These are phyloP conservation scores for Cydia strobilella DNA, from an alignment of 1,140 invertebrate genomes.

Conservation along the genomic window DNA sequence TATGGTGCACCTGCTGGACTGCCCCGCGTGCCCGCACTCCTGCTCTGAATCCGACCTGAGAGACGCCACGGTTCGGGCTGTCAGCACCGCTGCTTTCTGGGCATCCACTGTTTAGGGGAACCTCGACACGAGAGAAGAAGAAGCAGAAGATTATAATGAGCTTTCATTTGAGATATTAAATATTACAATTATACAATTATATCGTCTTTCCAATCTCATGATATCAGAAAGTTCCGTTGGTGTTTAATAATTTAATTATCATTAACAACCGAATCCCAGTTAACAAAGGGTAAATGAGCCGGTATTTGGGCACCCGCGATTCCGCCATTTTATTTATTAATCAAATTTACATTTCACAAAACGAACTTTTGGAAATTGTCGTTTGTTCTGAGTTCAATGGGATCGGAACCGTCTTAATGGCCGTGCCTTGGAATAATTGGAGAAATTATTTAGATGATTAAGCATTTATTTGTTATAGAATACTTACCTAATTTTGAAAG, in stretches of 20 bases:
- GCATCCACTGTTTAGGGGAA: too few species aligned
- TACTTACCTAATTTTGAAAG: background rate
- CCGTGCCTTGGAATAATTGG: background rate
- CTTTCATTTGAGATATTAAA: too few species aligned
- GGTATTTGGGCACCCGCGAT: background rate
- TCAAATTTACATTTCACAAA: conserved; percentile 5
- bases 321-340: background rate
- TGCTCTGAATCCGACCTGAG: too few species aligned
- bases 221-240: too few species aligned
- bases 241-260: background rate
- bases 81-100: too few species aligned
- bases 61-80: too few species aligned
- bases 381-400: background rate
- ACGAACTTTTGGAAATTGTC: conserved; percentile 2
- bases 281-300: background rate
- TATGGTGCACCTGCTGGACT: too few species aligned
- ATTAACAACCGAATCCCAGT: background rate
- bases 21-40: too few species aligned
- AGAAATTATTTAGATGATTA: background rate
- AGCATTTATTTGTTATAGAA: background rate
- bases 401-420: background rate
- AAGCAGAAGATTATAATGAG: too few species aligned
- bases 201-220: too few species aligned
- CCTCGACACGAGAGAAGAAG: too few species aligned
- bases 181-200: too few species aligned